Evolutionary conservation across 2,113 vertebrate genomes (phyloP), one percentile per base, ranked within the genome.

Genomic region (Fregetta grallaria): DNA sequence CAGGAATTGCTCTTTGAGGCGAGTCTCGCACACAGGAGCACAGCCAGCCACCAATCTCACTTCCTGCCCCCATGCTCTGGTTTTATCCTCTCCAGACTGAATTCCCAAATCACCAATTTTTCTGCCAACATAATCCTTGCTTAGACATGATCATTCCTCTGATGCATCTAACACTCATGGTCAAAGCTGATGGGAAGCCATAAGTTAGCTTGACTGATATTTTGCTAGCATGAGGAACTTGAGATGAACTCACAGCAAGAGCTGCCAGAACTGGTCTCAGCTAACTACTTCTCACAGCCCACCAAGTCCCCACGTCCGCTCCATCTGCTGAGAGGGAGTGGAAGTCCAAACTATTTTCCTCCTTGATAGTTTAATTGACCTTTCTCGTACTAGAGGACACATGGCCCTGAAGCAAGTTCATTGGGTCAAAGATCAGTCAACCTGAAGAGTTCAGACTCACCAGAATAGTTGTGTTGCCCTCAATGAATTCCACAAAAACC

Each of bases 401-500:
- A 21, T 4, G 19, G 36, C 22, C 67, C 49, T 70, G 21, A 82
- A 85, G 34, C 11, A 89, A 77, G 34, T 26, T 70, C 52, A 78
- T 0, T 15, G 11, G 27, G 32, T 68, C 32, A 27, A 77, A 76
- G 42, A 56, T 20, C 14, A 89, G 73, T 11, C 23, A 66, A 83
- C 44, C 22, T 26, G 22, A 76, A 77, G 76, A 92, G 72, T 44
- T 62, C 20, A 61, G 92, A 93, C 99, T 95, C 98, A 99, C 99
- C 95, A 99, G 95, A 90, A 99, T 98, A 97, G 96, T 97, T 34
- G 94, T 96, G 94, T 99, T 98, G 65, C 98, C 99, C 84, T 98
- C 98, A 63, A 99, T 98, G 94, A 99, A 99, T 90, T 99, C 99
- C 85, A 96, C 96, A 93, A 99, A 99, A 95, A 99, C 98, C 17